phyloP scores from a whole-genome alignment of 2,888 invertebrate species.

The Balanococcus diminutus region DNA sequence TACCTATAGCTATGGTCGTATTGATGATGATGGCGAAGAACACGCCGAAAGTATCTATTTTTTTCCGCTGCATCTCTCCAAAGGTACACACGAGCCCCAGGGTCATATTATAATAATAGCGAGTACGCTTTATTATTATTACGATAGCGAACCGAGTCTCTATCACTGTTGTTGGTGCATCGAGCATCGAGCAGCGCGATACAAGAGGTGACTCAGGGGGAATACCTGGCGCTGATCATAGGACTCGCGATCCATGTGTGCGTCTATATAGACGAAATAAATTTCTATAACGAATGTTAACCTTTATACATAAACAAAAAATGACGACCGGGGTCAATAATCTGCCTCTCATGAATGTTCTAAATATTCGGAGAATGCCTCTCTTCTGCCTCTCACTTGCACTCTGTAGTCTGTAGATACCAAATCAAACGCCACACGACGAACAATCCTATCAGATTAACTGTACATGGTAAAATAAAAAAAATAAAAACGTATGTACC shows the following conservation, averaged over 20 bases:
- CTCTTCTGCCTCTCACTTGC: neutral
- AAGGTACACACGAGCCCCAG: constrained; percentile 2
- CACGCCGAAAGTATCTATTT: neutral
- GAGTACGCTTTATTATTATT: neutral
- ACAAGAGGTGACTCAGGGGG: neutral
- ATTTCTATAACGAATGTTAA: constrained; percentile 5
- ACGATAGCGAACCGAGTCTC: neutral
- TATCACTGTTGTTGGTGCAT: neutral
- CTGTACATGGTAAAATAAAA: too few species aligned
- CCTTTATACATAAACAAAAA: constrained; percentile 14
- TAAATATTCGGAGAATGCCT: constrained; percentile 27
- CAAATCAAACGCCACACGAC: too few species aligned
- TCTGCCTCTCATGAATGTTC: neutral
- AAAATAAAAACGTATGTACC: too few species aligned
- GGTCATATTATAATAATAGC: constrained; percentile 27
- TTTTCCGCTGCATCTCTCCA: neutral
- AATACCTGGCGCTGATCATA: neutral
- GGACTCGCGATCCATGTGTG: neutral
- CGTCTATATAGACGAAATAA: neutral
- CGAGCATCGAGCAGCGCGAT: neutral
- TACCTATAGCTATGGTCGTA: neutral
- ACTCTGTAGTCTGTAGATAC: too few species aligned
- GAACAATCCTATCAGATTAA: too few species aligned
- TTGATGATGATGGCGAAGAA: neutral
- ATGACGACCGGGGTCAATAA: neutral